Evolutionary conservation across 2,797 vertebrate species (phyloP).

Genomic region (Rhyacichthys aspro): DNA sequence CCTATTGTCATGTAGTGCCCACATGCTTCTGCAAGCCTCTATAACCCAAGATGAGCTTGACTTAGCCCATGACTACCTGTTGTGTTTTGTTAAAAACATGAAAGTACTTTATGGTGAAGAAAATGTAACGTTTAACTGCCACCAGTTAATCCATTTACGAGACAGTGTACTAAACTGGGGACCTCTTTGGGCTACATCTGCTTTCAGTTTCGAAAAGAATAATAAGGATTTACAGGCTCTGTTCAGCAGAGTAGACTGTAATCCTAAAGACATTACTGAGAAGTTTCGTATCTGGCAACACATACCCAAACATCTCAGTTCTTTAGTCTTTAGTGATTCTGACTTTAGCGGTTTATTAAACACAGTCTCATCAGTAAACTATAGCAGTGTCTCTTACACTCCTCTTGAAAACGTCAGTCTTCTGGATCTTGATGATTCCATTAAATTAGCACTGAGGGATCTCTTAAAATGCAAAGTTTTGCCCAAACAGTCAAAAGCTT

Average conservation of each 20-base stretch:
- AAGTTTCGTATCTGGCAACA: not conserved
- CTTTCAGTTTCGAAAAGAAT: slow-evolving; percentile 49
- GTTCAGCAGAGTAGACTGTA: not conserved
- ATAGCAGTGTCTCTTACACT: not conserved
- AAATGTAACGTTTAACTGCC: slow-evolving; percentile 50
- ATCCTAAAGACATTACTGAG: not conserved
- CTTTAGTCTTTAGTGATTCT: not conserved
- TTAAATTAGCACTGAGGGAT: slow-evolving; percentile 5
- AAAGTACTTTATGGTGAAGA: slow-evolving; percentile 39
- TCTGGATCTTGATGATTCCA: slow-evolving; percentile 8
- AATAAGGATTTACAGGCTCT: slow-evolving; percentile 16
- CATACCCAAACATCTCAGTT: slow-evolving; percentile 7
- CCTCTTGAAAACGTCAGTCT: not conserved
- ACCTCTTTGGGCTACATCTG: slow-evolving; percentile 40
- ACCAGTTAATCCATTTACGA: slow-evolving; percentile 39
- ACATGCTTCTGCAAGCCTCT: slow-evolving; percentile 35
- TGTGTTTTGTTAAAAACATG: slow-evolving; percentile 25
- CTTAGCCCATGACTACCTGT: not conserved
- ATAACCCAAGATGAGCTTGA: slow-evolving; percentile 14
- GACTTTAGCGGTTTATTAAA: slow-evolving; percentile 17
- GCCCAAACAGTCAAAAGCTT: not conserved
- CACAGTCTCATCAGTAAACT: not conserved
- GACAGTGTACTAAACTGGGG: slow-evolving; percentile 42
- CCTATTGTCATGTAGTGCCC: slow-evolving; percentile 14
- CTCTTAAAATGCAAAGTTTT: slow-evolving; percentile 8